Evolutionary conservation across 1,140 invertebrate genomes (phyloP), one percentile per base, ranked within the genome.

Genomic region (Leptinotarsa lineolata): DNA sequence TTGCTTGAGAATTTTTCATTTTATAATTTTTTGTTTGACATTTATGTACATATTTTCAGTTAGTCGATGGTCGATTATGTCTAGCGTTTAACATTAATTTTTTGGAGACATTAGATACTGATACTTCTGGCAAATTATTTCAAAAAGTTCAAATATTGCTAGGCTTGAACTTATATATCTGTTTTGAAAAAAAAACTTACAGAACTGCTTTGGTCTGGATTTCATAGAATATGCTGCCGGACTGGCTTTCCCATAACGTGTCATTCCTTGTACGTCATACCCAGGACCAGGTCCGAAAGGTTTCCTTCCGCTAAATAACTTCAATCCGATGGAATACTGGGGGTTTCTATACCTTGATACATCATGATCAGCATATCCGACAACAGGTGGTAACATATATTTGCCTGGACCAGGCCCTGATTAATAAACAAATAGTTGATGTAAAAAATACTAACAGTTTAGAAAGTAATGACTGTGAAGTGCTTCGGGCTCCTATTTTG

Each of bases 361-460:
- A 81, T 90, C 89, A 80, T 91, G 90, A 30, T 83, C 75, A 0
- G 84, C 78, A 81, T 85, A 90, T 15, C 90, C 90, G 11, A 89
- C 85, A 20, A 86, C 86, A 18, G 88, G 82, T 0, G 90, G 89
- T 74, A 91, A 81, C 73, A 79, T 77, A 78, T 91, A 91, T 15
- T 88, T 88, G 65, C 88, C 89, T 6, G 90, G 89, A 39, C 90
- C 90, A 64, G 90, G 90, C 16, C 89, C 90, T 88, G 72, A 39
- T 39, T 2, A 65, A 80, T 60, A 21, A 20, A 59, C 1, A n/a
- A 54, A 44, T 18, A 46, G 3, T 16, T n/a, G 13, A 1, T 65
- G 15, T 65, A n/a, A 65, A 24, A 11, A 39, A 39, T 39, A 39
- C 30, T 11, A 39, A 8, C 8, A 39, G 3, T 39, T 39, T 39